Base-by-base conservation (phyloP, 2,113 vertebrate genomes). In the Engraulis encrasicolus region DNA sequence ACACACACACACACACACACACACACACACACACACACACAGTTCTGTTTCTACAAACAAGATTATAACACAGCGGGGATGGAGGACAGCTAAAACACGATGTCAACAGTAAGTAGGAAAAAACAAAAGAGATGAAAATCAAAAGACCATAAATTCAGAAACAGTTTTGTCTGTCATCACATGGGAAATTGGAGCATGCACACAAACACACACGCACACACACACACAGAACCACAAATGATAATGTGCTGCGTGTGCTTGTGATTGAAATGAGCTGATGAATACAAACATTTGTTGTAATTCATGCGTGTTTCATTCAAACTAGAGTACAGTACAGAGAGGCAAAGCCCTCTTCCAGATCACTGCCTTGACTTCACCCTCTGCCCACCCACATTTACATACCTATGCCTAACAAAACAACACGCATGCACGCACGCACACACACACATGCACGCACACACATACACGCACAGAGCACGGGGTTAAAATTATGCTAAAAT, bases 231-330 rank as follows among this genome's bases (percentile, higher is more conserved):
- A n/a, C n/a, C n/a, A n/a, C n/a, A n/a, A n/a, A n/a, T n/a, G n/a
- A n/a, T n/a, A 14, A 71, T 71, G 2, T 71, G 23, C 61, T 31
- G 61, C 31, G 23, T 71, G 15, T 14, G n/a, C 61, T 11, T 31
- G 31, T 71, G 27, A 71, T 23, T 74, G 66, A 34, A 74, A 74
- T 6, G 19, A 61, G 6, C 19, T 74, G 27, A 74, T 17, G 31
- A 74, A 74, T 36, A 74, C 66, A 66, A 9, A 66, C 27, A 74
- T 74, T 74, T 74, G n/a, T n/a, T n/a, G n/a, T n/a, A n/a, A 74
- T 34, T 74, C 66, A 34, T 36, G 27, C 15, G 18, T 36, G 66
- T 23, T 74, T 74, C 27, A 34, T 23, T 15, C 31, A 74, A 74
- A 31, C 27, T 34, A 71, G 34, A 74, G n/a, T n/a, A n/a, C n/a